Conservation (phyloP, 2,888 invertebrate genomes). For the Drosophila conformis region DNA sequence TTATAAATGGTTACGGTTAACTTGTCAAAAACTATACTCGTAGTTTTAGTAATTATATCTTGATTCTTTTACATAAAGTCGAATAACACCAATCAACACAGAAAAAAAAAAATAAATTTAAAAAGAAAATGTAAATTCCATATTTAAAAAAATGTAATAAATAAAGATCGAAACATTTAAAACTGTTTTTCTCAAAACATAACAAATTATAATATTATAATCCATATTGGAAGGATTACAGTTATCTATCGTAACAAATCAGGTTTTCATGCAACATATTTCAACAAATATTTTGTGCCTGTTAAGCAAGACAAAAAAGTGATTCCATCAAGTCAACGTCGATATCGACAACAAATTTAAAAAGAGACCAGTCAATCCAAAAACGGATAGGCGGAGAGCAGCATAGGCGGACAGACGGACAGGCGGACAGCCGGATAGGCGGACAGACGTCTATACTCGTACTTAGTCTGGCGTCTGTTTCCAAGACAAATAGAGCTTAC, state of each 20-base stretch:
- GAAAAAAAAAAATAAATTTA: accelerated
- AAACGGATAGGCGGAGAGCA: not conserved
- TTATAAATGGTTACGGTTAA: too few relatives aligned
- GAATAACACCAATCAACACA: too few relatives aligned
- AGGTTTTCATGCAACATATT: not conserved
- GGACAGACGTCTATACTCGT: not conserved
- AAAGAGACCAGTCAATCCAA: not conserved
- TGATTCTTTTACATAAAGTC: accelerated
- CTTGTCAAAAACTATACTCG: too few relatives aligned
- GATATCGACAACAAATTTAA: not conserved
- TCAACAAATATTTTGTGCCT: not conserved
- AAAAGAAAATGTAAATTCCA: too few relatives aligned
- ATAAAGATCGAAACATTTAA: not conserved
- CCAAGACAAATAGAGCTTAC: conserved; percentile 17
- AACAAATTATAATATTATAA: not conserved
- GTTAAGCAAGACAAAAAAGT: not conserved
- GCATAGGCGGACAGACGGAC: not conserved
- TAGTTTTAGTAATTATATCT: too few relatives aligned
- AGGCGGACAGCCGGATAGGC: not conserved
- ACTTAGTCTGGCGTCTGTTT: not conserved
- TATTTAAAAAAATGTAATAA: not conserved
- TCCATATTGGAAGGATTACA: not conserved
- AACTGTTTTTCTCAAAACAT: not conserved
- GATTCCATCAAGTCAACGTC: not conserved
- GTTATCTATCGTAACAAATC: not conserved